These are phyloP conservation scores for Miltochrista miniata DNA, from an alignment of 2,888 invertebrate species.

Conservation along the genomic window DNA sequence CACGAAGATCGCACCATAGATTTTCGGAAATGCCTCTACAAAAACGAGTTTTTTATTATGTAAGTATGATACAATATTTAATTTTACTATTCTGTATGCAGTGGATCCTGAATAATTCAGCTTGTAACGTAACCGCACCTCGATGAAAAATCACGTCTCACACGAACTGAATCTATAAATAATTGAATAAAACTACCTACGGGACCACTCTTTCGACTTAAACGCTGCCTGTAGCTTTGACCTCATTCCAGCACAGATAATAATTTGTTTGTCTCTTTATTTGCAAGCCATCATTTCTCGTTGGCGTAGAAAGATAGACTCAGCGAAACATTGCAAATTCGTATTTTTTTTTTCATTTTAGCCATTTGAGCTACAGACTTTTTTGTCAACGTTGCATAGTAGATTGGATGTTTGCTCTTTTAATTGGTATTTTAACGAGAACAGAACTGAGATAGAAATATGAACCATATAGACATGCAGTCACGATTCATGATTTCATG, in stretches of 20 bases:
- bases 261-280: constrained; percentile 43
- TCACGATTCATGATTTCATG: too few relatives aligned
- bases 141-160: too few relatives aligned
- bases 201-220: constrained; percentile 8
- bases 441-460: neutral
- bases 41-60: neutral
- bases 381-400: constrained; percentile 5
- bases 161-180: neutral
- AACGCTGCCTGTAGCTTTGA: constrained; percentile 17
- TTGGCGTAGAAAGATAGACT: constrained; percentile 33
- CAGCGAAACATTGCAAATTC: constrained; percentile 27
- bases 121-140: too few relatives aligned
- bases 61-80: neutral
- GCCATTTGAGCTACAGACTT: neutral
- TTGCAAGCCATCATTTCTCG: constrained; percentile 51
- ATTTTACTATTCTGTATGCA: neutral
- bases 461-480: too few relatives aligned
- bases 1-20: too few relatives aligned
- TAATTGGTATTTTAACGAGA: neutral
- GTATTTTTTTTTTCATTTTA: constrained; percentile 8
- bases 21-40: neutral
- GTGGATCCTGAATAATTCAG: too few relatives aligned
- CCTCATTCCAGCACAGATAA: constrained; percentile 42
- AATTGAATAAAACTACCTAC: neutral
- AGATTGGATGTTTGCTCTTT: constrained; percentile 7